These are phyloP conservation scores for Protomyctophum bolini DNA, from an alignment of 2,113 vertebrate species.

Conservation along the genomic window DNA sequence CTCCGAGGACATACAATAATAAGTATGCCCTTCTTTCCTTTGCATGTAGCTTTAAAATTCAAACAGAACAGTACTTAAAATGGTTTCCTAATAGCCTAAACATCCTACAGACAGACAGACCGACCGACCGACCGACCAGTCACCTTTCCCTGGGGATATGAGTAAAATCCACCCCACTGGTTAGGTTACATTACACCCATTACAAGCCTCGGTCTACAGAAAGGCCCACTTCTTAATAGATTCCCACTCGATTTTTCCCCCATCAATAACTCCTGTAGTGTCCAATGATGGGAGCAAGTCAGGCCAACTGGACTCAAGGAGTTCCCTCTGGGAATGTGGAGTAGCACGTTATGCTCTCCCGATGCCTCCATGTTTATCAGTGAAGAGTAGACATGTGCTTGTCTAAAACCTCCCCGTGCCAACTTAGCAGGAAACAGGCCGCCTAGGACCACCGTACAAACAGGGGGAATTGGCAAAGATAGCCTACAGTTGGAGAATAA, in stretches of 20 bases:
- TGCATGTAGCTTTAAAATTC: neutral
- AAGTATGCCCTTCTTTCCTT: neutral
- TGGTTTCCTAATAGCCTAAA: neutral
- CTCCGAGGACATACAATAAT: neutral
- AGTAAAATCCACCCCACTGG: neutral
- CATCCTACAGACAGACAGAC: neutral
- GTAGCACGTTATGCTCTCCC: no score
- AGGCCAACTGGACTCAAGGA: neutral
- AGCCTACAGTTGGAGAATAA: no score
- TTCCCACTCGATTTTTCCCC: conserved; percentile 10
- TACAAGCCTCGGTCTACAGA: neutral
- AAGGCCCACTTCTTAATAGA: conserved; percentile 1
- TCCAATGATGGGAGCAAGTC: neutral
- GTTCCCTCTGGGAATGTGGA: neutral
- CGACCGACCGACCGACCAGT: neutral
- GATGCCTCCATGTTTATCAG: no score
- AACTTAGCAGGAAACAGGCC: no score
- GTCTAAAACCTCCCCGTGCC: no score
- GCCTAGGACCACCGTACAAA: no score
- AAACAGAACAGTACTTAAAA: neutral
- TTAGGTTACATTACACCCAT: neutral
- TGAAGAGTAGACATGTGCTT: no score
- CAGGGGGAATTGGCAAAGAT: no score
- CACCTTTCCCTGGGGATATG: neutral
- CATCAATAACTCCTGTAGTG: conserved; percentile 7